Evolutionary conservation across 1,140 invertebrate species (phyloP), one percentile per base, ranked within the genome.

Genomic region (Drosophila ambigua): DNA sequence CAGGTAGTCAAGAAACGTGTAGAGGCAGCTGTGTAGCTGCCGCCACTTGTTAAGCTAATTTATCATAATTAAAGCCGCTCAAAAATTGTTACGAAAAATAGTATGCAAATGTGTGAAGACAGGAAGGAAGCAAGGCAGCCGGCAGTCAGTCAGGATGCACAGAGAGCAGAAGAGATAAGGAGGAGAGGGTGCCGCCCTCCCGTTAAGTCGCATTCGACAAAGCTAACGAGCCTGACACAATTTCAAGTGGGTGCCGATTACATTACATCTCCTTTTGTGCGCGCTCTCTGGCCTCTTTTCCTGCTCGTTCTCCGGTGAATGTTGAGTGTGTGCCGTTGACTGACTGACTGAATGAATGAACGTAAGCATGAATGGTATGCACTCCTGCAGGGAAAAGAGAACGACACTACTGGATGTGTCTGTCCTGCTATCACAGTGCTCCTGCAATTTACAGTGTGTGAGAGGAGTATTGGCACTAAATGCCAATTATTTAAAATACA

Each of bases 11-110:
- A 54, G 20, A 43, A 55, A 31, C 35, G 48, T 53, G 65, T 53
- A 61, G n/a, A 31, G 50, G 31, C 68, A 64, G 69, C 59, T 72
- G 65, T 16, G 52, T n/a, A 63, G 35, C 43, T 16, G 43, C 16
- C 41, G 45, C 50, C 43, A 54, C 48, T 49, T 64, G 71, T 50
- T 74, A 41, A 35, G 52, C 71, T 45, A 74, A 65, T 74, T 74
- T 74, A 74, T 73, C 59, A 73, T 59, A 74, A 74, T 74, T 73
- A 74, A 74, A 75, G 72, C 48, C 60, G 53, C 71, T 74, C 46
- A 58, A 64, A 53, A 50, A n/a, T 23, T 55, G 60, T 26, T 31
- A 46, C 13, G 13, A 54, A 41, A 41, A 50, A 9, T 50, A 24
- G 26, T 41, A n/a, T 26, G 35, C 45, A 31, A 4, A 59, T 4